phyloP scores from a whole-genome alignment of 1,140 invertebrate species.

The Drosophila kohkoa region DNA sequence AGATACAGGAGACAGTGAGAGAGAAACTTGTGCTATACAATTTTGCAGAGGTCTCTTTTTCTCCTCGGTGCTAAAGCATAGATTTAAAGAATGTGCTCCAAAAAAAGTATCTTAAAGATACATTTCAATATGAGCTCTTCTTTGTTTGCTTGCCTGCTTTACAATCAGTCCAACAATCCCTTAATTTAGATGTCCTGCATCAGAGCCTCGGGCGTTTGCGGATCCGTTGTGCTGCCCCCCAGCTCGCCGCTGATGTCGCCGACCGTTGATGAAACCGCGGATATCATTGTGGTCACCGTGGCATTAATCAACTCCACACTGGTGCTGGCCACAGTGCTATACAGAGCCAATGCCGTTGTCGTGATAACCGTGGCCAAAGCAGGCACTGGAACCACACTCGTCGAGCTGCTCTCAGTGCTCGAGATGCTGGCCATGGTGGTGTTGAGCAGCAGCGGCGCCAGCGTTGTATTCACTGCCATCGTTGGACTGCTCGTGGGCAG shows the following conservation, averaged over 20 bases:
- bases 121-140: not conserved
- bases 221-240: slow-evolving; percentile 73
- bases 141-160: not conserved
- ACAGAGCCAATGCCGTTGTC: slow-evolving; percentile 67
- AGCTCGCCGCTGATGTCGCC: slow-evolving; percentile 73
- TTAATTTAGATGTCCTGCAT: slow-evolving; percentile 75
- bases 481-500: slow-evolving; percentile 59
- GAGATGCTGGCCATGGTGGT: slow-evolving; percentile 58
- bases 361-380: slow-evolving; percentile 71
- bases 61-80: slow-evolving; percentile 3
- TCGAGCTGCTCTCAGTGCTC: slow-evolving; percentile 48
- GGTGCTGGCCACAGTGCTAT: slow-evolving; percentile 62
- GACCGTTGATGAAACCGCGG: slow-evolving; percentile 67
- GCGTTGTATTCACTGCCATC: slow-evolving; percentile 39
- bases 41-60: not conserved
- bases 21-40: slow-evolving; percentile 27
- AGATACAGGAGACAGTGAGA: not conserved
- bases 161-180: not conserved
- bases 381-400: slow-evolving; percentile 41
- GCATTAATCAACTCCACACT: slow-evolving; percentile 71
- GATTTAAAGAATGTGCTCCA: not conserved
- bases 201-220: slow-evolving; percentile 75
- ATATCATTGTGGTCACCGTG: slow-evolving; percentile 64
- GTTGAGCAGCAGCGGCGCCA: slow-evolving; percentile 67
- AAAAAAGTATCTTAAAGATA: slow-evolving; percentile 37